These are phyloP conservation scores for Leguminivora glycinivorella DNA, from an alignment of 1,140 invertebrate genomes.

Conservation along the genomic window DNA sequence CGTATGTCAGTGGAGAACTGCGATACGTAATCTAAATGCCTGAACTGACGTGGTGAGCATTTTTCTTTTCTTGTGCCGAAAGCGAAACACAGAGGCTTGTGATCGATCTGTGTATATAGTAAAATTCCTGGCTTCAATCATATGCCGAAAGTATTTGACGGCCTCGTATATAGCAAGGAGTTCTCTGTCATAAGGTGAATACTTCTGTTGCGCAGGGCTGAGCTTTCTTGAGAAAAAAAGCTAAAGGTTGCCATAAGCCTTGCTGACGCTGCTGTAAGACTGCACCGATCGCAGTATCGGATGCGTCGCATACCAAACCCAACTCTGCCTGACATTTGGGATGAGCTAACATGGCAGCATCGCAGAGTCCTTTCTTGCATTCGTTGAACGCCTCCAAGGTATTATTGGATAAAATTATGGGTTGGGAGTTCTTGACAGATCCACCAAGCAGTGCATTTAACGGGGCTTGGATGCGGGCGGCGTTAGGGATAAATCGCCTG, in stretches of 20 bases:
- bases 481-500: conserved; percentile 42
- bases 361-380: neutral
- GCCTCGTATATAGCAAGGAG: neutral
- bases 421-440: conserved; percentile 25
- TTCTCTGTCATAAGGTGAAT: neutral
- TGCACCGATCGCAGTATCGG: neutral
- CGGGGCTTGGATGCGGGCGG: conserved; percentile 36
- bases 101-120: neutral
- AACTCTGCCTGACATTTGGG: neutral
- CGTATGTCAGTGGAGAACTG: conserved; percentile 37
- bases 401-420: conserved; percentile 13
- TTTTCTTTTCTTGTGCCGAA: neutral
- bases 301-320: neutral
- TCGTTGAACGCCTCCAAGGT: neutral
- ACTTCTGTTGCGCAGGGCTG: neutral
- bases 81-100: neutral
- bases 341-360: neutral
- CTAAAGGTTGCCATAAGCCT: neutral
- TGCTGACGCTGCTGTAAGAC: neutral
- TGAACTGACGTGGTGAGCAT: neutral
- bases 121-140: neutral
- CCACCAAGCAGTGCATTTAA: conserved; percentile 26
- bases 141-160: neutral
- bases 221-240: neutral
- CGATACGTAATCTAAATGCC: conserved; percentile 33